phyloP scores from a whole-genome alignment of 2,797 vertebrate genomes.

The Macrochelys suwanniensis region DNA sequence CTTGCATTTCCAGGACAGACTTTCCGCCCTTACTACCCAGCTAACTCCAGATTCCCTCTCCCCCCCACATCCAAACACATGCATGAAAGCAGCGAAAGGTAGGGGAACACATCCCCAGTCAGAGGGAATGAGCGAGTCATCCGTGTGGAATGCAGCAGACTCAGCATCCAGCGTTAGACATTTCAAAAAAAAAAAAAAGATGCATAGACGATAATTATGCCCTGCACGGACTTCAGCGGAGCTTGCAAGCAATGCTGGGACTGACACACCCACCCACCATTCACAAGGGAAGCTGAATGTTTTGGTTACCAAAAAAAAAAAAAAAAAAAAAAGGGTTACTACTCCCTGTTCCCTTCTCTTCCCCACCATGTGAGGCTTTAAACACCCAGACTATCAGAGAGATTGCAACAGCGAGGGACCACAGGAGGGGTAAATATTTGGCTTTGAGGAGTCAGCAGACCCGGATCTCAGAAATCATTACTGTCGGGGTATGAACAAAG shows the following conservation, averaged over 20 bases:
- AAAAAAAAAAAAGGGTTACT: neutral
- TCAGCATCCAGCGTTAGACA: neutral
- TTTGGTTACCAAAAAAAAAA: neutral
- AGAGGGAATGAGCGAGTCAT: conserved; percentile 15
- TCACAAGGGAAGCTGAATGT: neutral
- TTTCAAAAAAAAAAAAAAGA: neutral
- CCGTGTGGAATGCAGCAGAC: conserved; percentile 33
- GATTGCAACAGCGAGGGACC: fast-evolving
- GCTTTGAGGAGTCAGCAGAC: neutral
- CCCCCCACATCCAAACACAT: neutral
- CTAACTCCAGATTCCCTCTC: neutral
- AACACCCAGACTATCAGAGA: fast-evolving
- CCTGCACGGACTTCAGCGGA: neutral
- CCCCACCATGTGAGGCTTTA: neutral
- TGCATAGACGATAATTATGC: neutral
- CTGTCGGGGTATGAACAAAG: fast-evolving
- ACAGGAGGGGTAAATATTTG: neutral
- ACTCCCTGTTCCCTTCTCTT: neutral
- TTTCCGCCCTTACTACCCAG: neutral
- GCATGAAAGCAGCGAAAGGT: neutral
- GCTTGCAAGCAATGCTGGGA: neutral
- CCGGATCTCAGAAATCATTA: neutral
- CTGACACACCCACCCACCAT: conserved; percentile 19
- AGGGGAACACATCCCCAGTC: neutral
- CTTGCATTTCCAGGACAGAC: neutral